These are phyloP conservation scores for Maconellicoccus hirsutus DNA, from an alignment of 1,140 invertebrate species.

Conservation along the genomic window DNA sequence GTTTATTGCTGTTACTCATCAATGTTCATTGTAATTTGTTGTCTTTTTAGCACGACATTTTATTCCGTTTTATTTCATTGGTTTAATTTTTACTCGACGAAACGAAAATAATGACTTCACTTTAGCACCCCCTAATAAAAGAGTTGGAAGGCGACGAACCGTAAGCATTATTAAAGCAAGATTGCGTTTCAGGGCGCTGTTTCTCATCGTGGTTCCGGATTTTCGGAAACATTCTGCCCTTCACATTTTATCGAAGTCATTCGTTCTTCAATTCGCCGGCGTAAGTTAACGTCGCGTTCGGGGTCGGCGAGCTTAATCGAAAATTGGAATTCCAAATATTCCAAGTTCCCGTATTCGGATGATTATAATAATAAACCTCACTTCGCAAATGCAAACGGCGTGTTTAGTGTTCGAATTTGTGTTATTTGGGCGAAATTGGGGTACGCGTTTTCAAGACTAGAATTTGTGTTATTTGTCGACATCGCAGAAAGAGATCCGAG, in stretches of 20 bases:
- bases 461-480: too few relatives aligned
- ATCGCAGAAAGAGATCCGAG: too few relatives aligned
- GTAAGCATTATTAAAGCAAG: not conserved
- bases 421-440: too few relatives aligned
- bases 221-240: not conserved
- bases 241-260: not conserved
- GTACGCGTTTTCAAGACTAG: too few relatives aligned
- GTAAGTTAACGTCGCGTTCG: not conserved
- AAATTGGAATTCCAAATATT: not conserved
- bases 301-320: not conserved
- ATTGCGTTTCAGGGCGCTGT: not conserved
- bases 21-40: too few relatives aligned
- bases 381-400: too few relatives aligned
- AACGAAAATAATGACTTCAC: not conserved
- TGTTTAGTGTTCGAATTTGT: too few relatives aligned
- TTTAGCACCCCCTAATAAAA: not conserved
- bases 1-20: too few relatives aligned
- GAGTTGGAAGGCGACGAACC: conserved; percentile 6
- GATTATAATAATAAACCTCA: not conserved
- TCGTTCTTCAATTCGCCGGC: not conserved
- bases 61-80: too few relatives aligned
- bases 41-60: too few relatives aligned
- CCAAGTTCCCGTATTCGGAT: not conserved
- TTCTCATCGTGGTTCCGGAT: not conserved
- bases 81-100: too few relatives aligned